Evolutionary conservation across 1,140 invertebrate genomes (phyloP), one percentile per base, ranked within the genome.

Genomic region (Eciton burchellii): DNA sequence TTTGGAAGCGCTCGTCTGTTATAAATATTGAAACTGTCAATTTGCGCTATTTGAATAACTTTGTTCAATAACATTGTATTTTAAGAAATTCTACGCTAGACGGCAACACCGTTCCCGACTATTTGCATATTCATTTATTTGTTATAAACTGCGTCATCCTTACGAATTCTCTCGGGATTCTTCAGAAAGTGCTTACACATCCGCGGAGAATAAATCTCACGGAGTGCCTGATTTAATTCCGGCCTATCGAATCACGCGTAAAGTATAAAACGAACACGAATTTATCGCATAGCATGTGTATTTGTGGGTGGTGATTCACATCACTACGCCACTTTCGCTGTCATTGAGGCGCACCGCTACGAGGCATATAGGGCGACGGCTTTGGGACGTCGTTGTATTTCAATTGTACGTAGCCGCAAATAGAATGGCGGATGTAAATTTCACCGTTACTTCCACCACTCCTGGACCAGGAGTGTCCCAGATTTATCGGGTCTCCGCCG

Each of bases 261-360:
- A 65, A 56, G 14, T 1, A 26, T 1, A 3, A 77, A 43, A 24
- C 1, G 29, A 12, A 3, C 35, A 29, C 26, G n/a, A 68, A 57
- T 79, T 52, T 54, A 43, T 54, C 11, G 19, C 47, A n/a, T 21
- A 54, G 41, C 49, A 24, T 74, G 56, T 86, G 56, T 86, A 87
- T 87, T 87, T 84, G 68, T 74, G 62, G 70, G 5, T 19, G 49
- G n/a, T 87, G 86, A 87, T 60, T 87, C 86, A 87, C 11, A 62
- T 74, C 56, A 71, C 65, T 19, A 81, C 79, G 59, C 86, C n/a
- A 73, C 73, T 86, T 81, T 86, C 62, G 59, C 81, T 52, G 66
- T 81, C 85, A 87, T 87, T 84, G 81, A 87, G 54, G 60, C 66
- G 66, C 52, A 72, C 52, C 65, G 77, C 5, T 19, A 1, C 26